Evolutionary conservation across 2,113 vertebrate species (phyloP).

Genomic region (Dicrurus megarhynchus): DNA sequence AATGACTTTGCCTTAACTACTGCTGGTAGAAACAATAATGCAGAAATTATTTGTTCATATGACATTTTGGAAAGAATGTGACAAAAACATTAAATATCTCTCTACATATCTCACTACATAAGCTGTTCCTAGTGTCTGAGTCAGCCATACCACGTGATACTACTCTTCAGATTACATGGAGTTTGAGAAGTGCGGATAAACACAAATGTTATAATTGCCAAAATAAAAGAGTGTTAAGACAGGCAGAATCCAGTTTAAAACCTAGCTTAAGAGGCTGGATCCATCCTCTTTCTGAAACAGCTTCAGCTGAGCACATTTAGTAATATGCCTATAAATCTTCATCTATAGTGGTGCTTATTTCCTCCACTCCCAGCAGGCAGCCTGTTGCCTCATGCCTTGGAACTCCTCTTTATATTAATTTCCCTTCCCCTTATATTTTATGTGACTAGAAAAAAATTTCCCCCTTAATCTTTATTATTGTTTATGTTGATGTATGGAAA

Average conservation of each 20-base stretch:
- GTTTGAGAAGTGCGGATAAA: constrained; percentile 27
- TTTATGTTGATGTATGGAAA: not conserved
- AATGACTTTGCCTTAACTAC: not conserved
- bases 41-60: not conserved
- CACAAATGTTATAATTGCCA: constrained; percentile 53
- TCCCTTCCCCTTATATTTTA: not conserved
- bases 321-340: not conserved
- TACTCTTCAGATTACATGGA: constrained; percentile 9
- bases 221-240: constrained; percentile 35
- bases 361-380: not conserved
- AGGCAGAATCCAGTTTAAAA: constrained; percentile 18
- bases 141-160: not conserved
- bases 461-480: not conserved
- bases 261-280: not conserved
- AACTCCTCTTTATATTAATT: not conserved
- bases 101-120: not conserved
- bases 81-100: not conserved
- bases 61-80: not conserved
- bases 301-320: not conserved
- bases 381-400: not conserved
- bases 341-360: not conserved
- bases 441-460: not conserved
- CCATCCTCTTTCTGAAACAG: not conserved
- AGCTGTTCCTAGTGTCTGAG: not conserved
- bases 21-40: not conserved